Evolutionary conservation across 53 echinoderm and acorn worm genomes (phyloP), one percentile per base, ranked within the genome.

Genomic region (Mesocentrotus franciscanus): DNA sequence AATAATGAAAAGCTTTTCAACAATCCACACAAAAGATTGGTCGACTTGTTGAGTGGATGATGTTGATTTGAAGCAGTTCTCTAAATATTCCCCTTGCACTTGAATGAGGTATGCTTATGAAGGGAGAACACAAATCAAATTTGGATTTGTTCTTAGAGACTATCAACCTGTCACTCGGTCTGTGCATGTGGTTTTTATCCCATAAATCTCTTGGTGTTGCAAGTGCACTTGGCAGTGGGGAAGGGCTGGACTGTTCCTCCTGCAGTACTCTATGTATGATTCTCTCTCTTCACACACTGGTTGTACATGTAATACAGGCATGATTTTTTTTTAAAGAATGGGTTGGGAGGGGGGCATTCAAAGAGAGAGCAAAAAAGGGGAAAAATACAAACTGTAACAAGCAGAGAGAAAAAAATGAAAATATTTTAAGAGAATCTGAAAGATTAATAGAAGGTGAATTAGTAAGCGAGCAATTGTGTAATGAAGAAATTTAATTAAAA

Each of bases 11-110:
- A 87, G 87, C 58, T 87, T 87, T 87, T 27, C 87, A 87, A 66
- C 91, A 91, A 66, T 62, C 91, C 34, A 91, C 8, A 68, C 62
- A 66, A 91, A 55, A 66, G 68, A 17, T 91, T 66, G 35, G 68
- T 17, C 1, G 36, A 91, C 62, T 91, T 62, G 91, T 64, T 68
- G 24, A 56, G 91, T 91, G 10, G 68, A 91, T 57, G 91, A 68
- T 61, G 35, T 68, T 66, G 91, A 35, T 35, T 91, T 66, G 34
- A 20, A 91, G 91, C 33, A 68, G 64, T 30, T 62, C n/a, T 64
- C 66, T 91, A 66, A 91, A 91, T 91, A 91, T 91, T 91, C 91
- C 91, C 66, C 18, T 34, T 91, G 91, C 91, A 91, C 91, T 91
- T 91, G 91, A 91, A 61, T 91, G 58, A 91, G 91, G 91, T 35